Evolutionary conservation across 2,797 vertebrate genomes (phyloP), one percentile per base, ranked within the genome.

Genomic region (Paguma larvata): DNA sequence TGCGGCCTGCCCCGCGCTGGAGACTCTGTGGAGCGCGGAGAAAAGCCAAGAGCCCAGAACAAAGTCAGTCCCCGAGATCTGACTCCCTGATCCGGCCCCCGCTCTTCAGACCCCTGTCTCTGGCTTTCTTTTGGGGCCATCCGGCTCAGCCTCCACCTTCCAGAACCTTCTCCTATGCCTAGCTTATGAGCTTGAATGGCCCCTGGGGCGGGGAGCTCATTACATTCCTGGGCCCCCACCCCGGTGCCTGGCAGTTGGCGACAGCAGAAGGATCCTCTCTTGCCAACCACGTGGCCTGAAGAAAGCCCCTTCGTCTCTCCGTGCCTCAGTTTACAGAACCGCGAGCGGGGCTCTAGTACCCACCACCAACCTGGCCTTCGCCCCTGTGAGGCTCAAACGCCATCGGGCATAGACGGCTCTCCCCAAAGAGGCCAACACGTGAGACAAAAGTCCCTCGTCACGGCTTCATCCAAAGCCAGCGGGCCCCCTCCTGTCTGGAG

Each of bases 271-370:
- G 62, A 38, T 11, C 59, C 72, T 63, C 10, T 67, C 5, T 32
- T 44, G 27, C 56, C 56, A 41, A 19, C 53, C 89, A 51, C 0
- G 3, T 6, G 44, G 70, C 68, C 10, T 32, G 32, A 34, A 51
- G 53, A 56, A 30, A 75, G 7, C 14, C 5, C 34, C 27, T 59
- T 51, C 3, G 0, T 7, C 13, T 16, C 34, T 27, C 82, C 0
- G 25, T 25, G 32, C 65, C 92, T 97, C 51, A 4, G 65, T 85
- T 44, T 91, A 30, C n/a, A 19, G 68, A 73, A 6, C 25, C 23
- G 1, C 0, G 2, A 30, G 41, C 0, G 5, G 65, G 44, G 4
- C n/a, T 2, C 1, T 0, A 4, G 41, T 3, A 11, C 25, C 75
- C 44, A 19, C 23, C 3, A 15, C 30, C 11, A 19, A 3, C 4